Conservation (phyloP, 2,797 vertebrate genomes). For the Falco berigora region DNA sequence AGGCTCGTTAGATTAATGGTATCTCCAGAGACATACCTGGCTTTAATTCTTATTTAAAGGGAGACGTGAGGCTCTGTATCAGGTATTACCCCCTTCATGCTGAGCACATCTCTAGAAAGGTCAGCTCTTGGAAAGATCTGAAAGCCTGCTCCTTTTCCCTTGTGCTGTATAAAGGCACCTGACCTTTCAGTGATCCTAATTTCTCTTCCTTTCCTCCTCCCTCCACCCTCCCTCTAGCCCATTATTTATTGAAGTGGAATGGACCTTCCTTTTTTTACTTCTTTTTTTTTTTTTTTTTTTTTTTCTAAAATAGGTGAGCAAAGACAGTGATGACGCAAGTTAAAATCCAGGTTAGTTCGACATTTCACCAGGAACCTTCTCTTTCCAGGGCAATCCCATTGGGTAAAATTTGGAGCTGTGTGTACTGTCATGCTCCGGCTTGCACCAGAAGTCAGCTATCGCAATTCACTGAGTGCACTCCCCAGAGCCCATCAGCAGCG, state of each 20-base stretch:
- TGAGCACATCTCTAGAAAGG: slow-evolving; percentile 71
- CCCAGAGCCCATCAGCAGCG: neutral
- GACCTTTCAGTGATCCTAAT: slow-evolving; percentile 72
- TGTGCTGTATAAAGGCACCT: slow-evolving; percentile 59
- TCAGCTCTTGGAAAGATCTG: slow-evolving; percentile 64
- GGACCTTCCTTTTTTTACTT: neutral
- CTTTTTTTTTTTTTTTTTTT: neutral
- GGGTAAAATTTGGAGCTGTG: neutral
- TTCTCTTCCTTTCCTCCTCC: slow-evolving; percentile 31
- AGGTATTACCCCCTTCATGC: slow-evolving; percentile 52
- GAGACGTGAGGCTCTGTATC: slow-evolving; percentile 44
- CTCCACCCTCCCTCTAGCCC: neutral
- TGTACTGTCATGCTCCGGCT: neutral
- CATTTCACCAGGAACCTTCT: neutral
- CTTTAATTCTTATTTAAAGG: slow-evolving; percentile 69
- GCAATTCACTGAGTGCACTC: neutral
- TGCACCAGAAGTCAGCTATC: neutral
- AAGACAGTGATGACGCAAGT: neutral
- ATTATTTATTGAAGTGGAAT: slow-evolving; percentile 50
- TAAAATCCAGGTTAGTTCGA: neutral
- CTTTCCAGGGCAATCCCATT: neutral
- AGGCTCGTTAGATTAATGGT: slow-evolving; percentile 62
- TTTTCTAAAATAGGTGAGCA: neutral
- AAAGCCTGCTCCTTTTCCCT: slow-evolving; percentile 51
- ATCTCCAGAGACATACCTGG: slow-evolving; percentile 44